These are phyloP conservation scores for Thymallus thymallus DNA, from an alignment of 2,113 vertebrate species.

Conservation along the genomic window DNA sequence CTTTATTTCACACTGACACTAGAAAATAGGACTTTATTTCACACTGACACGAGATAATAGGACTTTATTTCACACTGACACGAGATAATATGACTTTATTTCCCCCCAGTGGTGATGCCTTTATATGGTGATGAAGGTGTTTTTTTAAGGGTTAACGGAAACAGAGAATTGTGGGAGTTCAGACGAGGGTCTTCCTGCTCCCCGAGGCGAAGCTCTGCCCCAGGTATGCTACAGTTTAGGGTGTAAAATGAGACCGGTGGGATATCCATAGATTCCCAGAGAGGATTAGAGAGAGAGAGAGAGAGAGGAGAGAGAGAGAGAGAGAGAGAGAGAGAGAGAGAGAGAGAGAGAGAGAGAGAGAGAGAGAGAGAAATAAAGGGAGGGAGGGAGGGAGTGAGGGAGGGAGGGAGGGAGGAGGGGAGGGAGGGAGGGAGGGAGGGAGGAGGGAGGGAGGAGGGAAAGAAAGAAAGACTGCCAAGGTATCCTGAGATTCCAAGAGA, in stretches of 20 bases:
- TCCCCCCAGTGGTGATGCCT: constrained; percentile 10
- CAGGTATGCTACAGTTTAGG: constrained; percentile 16
- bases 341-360: background rate
- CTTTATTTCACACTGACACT: no score
- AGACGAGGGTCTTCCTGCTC: background rate
- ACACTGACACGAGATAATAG: no score
- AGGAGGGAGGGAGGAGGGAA: background rate
- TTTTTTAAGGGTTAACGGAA: background rate
- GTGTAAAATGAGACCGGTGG: constrained; percentile 21
- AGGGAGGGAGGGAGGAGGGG: background rate
- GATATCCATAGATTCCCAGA: constrained; percentile 16
- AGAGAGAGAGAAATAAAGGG: background rate
- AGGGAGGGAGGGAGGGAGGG: background rate
- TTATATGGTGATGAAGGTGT: constrained; percentile 8
- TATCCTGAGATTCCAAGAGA: background rate
- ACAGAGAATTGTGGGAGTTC: constrained; percentile 33
- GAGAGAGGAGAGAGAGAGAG: no score
- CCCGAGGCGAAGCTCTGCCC: constrained; percentile 9
- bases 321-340: background rate
- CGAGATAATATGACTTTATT: constrained; percentile 31
- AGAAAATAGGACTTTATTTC: no score
- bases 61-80: constrained; percentile 51
- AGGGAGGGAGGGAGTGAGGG: background rate
- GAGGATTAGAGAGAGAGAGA: background rate
- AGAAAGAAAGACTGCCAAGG: background rate